phyloP scores from a whole-genome alignment of 1,140 invertebrate species.

The Drosophila sulfurigaster region DNA sequence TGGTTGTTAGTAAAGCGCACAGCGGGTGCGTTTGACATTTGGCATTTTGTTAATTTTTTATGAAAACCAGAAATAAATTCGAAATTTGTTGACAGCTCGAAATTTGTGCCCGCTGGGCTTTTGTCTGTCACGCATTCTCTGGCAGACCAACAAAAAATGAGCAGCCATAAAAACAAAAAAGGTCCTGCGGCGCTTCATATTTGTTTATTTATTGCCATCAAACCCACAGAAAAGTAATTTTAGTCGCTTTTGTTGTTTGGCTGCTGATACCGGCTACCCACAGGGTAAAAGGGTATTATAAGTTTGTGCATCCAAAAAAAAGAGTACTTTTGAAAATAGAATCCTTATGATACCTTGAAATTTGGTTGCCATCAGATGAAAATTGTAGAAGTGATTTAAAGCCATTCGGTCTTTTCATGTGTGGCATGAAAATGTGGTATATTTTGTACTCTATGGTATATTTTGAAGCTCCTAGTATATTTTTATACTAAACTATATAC shows the following conservation, averaged over 20 bases:
- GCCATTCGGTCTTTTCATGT: no score
- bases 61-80: slow-evolving; percentile 58
- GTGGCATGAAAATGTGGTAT: no score
- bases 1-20: slow-evolving; percentile 9
- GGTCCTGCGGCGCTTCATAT: slow-evolving; percentile 66
- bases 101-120: slow-evolving; percentile 55
- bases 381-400: no score
- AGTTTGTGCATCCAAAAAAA: no score
- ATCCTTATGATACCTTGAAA: no score
- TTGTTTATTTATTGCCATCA: slow-evolving; percentile 73
- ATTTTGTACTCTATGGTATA: no score
- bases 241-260: slow-evolving; percentile 20
- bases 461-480: no score
- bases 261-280: background rate
- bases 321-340: no score
- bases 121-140: slow-evolving; percentile 43
- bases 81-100: slow-evolving; percentile 74
- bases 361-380: no score
- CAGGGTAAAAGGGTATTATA: no score
- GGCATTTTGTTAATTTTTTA: slow-evolving; percentile 32
- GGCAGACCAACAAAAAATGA: slow-evolving; percentile 27
- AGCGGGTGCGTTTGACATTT: slow-evolving; percentile 27
- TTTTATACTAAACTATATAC: no score
- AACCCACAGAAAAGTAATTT: slow-evolving; percentile 43
- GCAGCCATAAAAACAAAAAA: slow-evolving; percentile 43